Percentiles rank a stretch among this genome's conserved stretches.
These are phyloP conservation scores for Rhinogobius similis DNA, from an alignment of 2,113 vertebrate genomes.

Conservation along the genomic window DNA sequence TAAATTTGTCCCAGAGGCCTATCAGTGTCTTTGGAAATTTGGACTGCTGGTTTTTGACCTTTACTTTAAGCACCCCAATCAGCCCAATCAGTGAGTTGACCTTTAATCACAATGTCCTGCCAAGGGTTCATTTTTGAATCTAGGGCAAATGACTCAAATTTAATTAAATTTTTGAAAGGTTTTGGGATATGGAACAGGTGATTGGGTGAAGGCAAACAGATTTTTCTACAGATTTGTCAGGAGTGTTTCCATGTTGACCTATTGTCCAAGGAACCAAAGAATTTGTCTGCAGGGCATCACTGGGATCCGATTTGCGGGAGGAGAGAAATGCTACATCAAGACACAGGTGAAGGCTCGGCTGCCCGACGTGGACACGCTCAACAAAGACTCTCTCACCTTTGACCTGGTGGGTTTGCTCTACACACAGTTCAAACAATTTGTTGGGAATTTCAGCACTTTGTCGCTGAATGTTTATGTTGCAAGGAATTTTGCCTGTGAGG, in stretches of 20 bases:
- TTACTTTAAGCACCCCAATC: slow-evolving; percentile 56
- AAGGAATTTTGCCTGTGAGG: neutral
- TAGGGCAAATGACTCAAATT: slow-evolving; percentile 9
- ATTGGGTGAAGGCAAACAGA: slow-evolving; percentile 2
- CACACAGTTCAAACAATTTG: neutral
- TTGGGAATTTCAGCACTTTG: neutral
- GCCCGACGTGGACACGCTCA: slow-evolving; percentile 82
- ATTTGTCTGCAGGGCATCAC: slow-evolving; percentile 84
- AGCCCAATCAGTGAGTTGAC: slow-evolving; percentile 52
- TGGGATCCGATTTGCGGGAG: slow-evolving; percentile 90
- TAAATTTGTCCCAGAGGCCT: slow-evolving; percentile 42
- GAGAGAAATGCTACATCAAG: slow-evolving; percentile 95
- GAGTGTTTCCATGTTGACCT: neutral
- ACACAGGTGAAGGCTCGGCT: slow-evolving; percentile 88
- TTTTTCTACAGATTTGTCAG: neutral
- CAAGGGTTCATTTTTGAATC: slow-evolving; percentile 21
- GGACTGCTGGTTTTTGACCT: slow-evolving; percentile 58
- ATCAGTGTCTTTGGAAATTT: slow-evolving; percentile 51
- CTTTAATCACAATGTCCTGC: slow-evolving; percentile 45
- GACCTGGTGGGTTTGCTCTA: slow-evolving; percentile 83
- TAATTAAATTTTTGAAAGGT: slow-evolving; percentile 11
- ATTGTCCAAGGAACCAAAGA: neutral
- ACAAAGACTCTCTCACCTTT: slow-evolving; percentile 84
- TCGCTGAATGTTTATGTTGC: neutral
- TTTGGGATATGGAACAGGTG: slow-evolving; percentile 2